phyloP scores from a whole-genome alignment of 2,797 vertebrate genomes.

The Geotrypetes seraphini region DNA sequence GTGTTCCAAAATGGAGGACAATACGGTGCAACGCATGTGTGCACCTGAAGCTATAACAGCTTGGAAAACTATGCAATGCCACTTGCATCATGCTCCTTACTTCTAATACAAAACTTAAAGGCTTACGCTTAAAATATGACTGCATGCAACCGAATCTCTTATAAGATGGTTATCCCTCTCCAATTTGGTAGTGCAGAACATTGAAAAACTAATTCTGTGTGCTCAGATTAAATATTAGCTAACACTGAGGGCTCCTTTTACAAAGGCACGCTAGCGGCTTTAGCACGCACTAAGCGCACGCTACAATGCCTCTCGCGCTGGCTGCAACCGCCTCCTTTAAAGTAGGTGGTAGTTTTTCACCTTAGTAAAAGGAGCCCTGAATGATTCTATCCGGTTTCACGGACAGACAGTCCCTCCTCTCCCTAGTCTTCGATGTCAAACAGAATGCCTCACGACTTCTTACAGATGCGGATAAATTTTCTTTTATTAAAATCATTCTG shows the following conservation, averaged over 20 bases:
- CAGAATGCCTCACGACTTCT: conserved; percentile 14
- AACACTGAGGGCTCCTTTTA: too few relatives aligned
- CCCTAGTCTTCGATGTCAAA: conserved; percentile 13
- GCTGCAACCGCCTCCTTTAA: too few relatives aligned
- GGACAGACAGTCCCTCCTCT: conserved; percentile 38
- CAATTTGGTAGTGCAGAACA: conserved; percentile 42
- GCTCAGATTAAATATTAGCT: conserved; percentile 48
- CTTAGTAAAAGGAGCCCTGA: too few relatives aligned
- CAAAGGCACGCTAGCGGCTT: too few relatives aligned
- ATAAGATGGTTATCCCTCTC: conserved; percentile 54
- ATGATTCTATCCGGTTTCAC: conserved; percentile 35
- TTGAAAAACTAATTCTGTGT: conserved; percentile 30
- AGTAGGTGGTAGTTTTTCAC: too few relatives aligned
- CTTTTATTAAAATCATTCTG: conserved; percentile 51
- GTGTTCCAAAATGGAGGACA: conserved; percentile 22
- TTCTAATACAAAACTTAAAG: conserved; percentile 45
- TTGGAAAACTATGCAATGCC: conserved; percentile 51
- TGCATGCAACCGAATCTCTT: conserved; percentile 45
- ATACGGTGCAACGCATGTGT: not conserved
- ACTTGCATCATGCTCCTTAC: conserved; percentile 44
- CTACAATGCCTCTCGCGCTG: too few relatives aligned
- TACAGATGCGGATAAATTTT: conserved; percentile 31
- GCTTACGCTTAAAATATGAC: conserved; percentile 44
- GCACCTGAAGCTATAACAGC: conserved; percentile 32
- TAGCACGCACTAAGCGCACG: too few relatives aligned